Conservation (phyloP, 2,113 vertebrate species). For the Trogon melanurus region DNA sequence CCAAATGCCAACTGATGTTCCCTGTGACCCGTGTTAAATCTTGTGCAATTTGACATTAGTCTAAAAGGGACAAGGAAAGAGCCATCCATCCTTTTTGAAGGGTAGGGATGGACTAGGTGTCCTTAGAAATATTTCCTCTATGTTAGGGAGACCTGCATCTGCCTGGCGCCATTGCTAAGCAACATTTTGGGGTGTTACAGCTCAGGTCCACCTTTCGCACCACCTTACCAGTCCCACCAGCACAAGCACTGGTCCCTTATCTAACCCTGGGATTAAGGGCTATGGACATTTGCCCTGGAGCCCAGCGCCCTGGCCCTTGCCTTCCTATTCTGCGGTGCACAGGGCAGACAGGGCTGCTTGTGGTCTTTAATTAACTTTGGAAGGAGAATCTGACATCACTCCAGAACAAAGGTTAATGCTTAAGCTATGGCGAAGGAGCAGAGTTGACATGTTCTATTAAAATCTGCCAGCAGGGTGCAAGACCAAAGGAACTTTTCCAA, state of each 20-base stretch:
- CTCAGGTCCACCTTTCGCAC: not conserved
- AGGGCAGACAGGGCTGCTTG: fast-evolving
- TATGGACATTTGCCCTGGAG: not conserved
- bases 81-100: not conserved
- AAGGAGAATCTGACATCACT: not conserved
- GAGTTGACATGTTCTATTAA: not conserved
- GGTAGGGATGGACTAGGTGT: not conserved
- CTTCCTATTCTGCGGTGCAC: not conserved
- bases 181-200: fast-evolving
- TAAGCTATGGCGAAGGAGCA: not conserved
- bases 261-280: not conserved
- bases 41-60: not conserved
- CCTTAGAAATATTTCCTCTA: not conserved
- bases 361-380: not conserved
- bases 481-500: not conserved
- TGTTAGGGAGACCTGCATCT: not conserved
- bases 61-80: not conserved
- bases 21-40: not conserved
- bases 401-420: not conserved
- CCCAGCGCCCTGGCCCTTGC: fast-evolving
- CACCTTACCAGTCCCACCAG: not conserved
- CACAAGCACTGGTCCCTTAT: fast-evolving
- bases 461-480: not conserved
- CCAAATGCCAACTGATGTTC: not conserved
- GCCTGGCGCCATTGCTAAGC: not conserved